Conservation (phyloP, 2,797 vertebrate genomes). For the Eurystomus glaucurus region DNA sequence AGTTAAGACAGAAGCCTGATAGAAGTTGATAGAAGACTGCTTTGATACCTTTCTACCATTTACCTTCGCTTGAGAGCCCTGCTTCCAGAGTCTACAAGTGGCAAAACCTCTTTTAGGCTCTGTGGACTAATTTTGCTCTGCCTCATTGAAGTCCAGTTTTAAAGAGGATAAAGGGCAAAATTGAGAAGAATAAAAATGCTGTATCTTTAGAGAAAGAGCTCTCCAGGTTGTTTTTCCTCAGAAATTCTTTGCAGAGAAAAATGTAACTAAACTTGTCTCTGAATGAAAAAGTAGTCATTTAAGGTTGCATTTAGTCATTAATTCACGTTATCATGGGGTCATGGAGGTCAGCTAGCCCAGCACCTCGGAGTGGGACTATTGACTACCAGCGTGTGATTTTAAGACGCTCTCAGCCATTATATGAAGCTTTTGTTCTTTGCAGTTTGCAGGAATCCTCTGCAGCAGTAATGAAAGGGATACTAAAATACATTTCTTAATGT, state of each 20-base stretch:
- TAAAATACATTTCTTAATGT: constrained; percentile 25
- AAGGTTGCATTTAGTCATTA: neutral
- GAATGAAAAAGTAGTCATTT: neutral
- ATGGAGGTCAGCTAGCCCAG: neutral
- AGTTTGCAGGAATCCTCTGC: neutral
- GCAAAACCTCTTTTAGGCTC: neutral
- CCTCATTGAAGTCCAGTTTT: neutral
- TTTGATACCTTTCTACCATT: neutral
- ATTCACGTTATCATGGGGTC: neutral
- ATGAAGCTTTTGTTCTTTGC: neutral
- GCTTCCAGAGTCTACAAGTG: neutral
- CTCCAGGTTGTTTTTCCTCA: neutral
- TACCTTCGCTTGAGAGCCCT: neutral
- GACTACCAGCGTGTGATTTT: neutral
- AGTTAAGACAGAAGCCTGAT: too few species aligned
- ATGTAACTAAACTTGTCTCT: neutral
- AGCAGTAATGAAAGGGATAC: neutral
- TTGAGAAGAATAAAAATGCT: neutral
- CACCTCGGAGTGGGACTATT: neutral
- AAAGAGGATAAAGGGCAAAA: neutral
- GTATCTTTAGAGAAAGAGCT: neutral
- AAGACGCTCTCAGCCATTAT: neutral
- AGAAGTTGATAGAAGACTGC: neutral
- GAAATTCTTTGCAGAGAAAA: neutral
- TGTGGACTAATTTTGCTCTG: neutral